Conservation (phyloP, 2,113 vertebrate species). For the Apteryx mantelli region DNA sequence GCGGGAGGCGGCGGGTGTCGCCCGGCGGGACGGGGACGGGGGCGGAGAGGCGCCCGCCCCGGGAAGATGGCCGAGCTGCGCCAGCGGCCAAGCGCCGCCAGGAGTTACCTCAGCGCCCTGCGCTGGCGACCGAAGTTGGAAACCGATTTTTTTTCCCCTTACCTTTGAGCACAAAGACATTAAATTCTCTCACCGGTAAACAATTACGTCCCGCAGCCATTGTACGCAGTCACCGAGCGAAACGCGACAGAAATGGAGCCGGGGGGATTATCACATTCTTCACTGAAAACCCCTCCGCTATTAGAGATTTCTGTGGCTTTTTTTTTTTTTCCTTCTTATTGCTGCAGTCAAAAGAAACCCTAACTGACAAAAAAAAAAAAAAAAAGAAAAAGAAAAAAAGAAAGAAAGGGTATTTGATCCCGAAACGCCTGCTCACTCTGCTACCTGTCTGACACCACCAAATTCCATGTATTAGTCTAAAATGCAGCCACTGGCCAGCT, state of each 20-base stretch:
- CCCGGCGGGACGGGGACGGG: neutral
- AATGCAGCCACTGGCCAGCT: neutral
- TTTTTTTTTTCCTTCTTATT: neutral
- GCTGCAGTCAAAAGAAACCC: neutral
- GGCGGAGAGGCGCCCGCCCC: neutral
- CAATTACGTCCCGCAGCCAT: neutral
- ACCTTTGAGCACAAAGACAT: neutral
- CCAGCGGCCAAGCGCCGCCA: neutral
- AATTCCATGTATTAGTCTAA: neutral
- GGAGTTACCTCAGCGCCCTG: neutral
- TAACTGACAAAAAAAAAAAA: neutral
- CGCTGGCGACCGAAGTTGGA: neutral
- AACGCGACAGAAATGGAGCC: neutral
- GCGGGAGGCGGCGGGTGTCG: neutral
- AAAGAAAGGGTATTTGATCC: neutral
- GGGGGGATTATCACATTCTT: neutral
- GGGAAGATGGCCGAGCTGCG: neutral
- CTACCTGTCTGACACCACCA: neutral
- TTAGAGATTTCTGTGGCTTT: too few relatives aligned
- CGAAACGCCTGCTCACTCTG: neutral
- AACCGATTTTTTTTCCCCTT: neutral
- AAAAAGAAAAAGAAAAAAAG: fast-evolving
- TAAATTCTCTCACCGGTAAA: fast-evolving
- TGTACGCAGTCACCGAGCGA: too few relatives aligned
- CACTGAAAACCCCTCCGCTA: neutral